Conservation (phyloP, 2,113 vertebrate genomes). For the Uropsilus gracilis region DNA sequence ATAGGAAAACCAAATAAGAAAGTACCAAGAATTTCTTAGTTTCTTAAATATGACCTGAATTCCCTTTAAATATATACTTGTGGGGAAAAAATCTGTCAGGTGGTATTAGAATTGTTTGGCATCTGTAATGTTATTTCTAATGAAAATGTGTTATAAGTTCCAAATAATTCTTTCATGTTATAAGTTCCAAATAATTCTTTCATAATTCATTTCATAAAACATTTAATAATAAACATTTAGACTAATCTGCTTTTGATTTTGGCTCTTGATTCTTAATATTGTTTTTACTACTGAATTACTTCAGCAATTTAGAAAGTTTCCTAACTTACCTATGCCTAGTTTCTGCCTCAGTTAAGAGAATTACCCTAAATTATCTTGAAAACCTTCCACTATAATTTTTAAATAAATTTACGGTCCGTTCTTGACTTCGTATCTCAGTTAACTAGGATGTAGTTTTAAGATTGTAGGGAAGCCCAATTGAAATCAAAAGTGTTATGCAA, state of each 20-base stretch:
- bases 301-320: constrained; percentile 21
- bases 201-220: too few relatives aligned
- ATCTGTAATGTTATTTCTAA: constrained; percentile 1
- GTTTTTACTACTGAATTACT: constrained; percentile 45
- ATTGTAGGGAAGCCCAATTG: background rate
- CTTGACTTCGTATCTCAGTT: background rate
- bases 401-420: background rate
- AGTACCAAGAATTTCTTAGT: background rate
- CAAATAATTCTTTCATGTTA: constrained; percentile 34
- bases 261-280: background rate
- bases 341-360: constrained; percentile 31
- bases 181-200: constrained; percentile 40
- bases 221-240: background rate
- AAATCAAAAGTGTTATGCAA: background rate
- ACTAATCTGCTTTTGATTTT: constrained; percentile 3
- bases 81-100: background rate
- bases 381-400: background rate
- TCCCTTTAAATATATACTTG: background rate
- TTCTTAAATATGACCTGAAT: constrained; percentile 9
- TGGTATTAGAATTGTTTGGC: background rate
- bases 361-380: constrained; percentile 38
- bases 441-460: constrained; percentile 31
- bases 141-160: constrained; percentile 41
- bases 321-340: background rate
- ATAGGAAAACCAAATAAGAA: constrained; percentile 29